phyloP scores from a whole-genome alignment of 2,888 invertebrate species.

The Tetramorium bicarinatum region DNA sequence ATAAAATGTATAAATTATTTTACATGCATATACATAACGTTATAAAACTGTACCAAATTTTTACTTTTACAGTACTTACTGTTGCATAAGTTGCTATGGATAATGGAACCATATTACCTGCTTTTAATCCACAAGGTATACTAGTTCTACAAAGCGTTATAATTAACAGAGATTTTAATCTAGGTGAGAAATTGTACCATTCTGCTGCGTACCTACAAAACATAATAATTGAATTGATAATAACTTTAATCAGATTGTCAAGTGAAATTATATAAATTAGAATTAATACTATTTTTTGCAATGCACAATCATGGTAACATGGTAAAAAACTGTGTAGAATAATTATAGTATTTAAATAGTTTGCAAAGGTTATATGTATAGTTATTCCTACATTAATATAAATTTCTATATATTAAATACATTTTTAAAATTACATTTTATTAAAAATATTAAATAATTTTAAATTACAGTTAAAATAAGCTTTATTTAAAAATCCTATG shows the following conservation, averaged over 20 bases:
- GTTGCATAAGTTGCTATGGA: slow-evolving; percentile 3
- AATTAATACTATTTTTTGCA: not conserved
- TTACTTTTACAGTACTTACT: not conserved
- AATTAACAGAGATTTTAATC: slow-evolving; percentile 6
- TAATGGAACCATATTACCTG: slow-evolving; percentile 27
- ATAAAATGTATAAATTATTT: not conserved
- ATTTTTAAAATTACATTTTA: not conserved
- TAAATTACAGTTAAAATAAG: not conserved
- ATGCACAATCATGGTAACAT: not conserved
- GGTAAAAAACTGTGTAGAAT: not conserved
- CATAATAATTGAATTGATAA: not conserved
- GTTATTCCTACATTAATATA: not conserved
- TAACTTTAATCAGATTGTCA: no score
- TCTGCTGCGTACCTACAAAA: slow-evolving; percentile 7
- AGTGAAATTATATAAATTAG: not conserved
- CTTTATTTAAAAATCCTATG: not conserved
- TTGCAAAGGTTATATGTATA: not conserved
- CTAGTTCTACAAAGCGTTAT: not conserved
- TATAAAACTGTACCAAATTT: not conserved
- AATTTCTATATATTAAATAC: not conserved
- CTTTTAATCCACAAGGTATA: slow-evolving; percentile 1
- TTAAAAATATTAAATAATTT: not conserved
- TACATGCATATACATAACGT: not conserved
- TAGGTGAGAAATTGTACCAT: slow-evolving; percentile 27
- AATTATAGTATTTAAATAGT: not conserved